Base-by-base conservation (phyloP, 2,888 invertebrate species). In the Tiphia femorata region DNA sequence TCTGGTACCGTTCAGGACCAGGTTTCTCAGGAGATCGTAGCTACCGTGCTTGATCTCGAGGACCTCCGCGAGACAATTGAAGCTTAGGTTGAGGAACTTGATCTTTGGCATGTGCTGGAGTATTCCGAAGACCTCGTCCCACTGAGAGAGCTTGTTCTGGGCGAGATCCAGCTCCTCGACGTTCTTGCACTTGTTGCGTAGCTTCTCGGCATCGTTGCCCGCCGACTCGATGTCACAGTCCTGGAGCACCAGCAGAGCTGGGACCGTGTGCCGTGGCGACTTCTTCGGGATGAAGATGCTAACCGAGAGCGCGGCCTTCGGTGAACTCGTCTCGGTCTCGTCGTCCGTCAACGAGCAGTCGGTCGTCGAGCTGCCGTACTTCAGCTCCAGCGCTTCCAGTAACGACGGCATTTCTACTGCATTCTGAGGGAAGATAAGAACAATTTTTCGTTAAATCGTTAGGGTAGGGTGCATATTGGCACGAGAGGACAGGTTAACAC, bases 131-230 rank as follows among this genome's bases (percentile, higher is more conserved):
- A 97, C 90, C 88, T 97, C 96, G 70, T 89, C 88, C 96, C 97
- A 96, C 77, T 93, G 90, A 58, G 90, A 89, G 17, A 97, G 88
- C 81, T 93, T 92, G 84, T 98, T 98, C 81, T 96, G 94, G 33
- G 97, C 96, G 72, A 98, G 87, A 83, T 98, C 97, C 70, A 97
- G 87, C 84, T 97, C 97, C 72, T 94, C 92, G n/a, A 97, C 96
- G 72, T 92, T 91, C 48, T 92, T 91, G 81, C 95, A 96, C 82
- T 94, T 94, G 70, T 91, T 92, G 30, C 91, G 90, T 51, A 96
- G 87, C 41, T 83, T 83, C 59, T 89, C 90, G 61, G 91, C 89
- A 48, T 92, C 91, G 79, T 93, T 92, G 19, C 97, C 97, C 37
- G 96, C 95, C 77, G 92, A 91, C 79, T 94, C 92, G 66, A 97